These are phyloP conservation scores for Phalacrocorax brasilianus DNA, from an alignment of 2,113 vertebrate species.

Conservation along the genomic window DNA sequence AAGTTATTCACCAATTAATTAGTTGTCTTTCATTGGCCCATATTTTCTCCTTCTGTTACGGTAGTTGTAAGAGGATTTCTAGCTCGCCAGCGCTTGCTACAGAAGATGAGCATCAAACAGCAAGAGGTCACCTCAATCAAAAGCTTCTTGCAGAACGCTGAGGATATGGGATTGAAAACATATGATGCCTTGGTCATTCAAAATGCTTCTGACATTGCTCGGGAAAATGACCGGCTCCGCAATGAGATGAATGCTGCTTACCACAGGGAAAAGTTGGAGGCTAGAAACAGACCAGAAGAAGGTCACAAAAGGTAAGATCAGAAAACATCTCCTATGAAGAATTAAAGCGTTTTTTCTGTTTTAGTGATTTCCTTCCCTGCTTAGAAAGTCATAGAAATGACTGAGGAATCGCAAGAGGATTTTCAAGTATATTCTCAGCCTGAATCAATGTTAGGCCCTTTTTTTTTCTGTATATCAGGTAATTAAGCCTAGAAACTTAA, in stretches of 20 bases:
- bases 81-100: constrained; percentile 78
- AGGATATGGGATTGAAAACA: constrained; percentile 86
- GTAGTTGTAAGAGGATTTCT: constrained; percentile 90
- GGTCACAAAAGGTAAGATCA: constrained; percentile 76
- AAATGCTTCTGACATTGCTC: constrained; percentile 90
- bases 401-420: background rate
- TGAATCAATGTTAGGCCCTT: background rate
- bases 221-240: constrained; percentile 87
- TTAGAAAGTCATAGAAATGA: background rate
- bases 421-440: background rate
- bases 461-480: background rate
- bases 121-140: constrained; percentile 79
- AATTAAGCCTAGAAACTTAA: background rate
- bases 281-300: constrained; percentile 81
- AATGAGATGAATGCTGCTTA: constrained; percentile 74
- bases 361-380: background rate
- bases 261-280: constrained; percentile 79
- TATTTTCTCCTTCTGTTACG: constrained; percentile 24
- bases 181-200: constrained; percentile 92
- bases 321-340: background rate
- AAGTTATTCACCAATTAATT: background rate
- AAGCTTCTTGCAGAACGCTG: constrained; percentile 86
- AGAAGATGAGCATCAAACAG: constrained; percentile 74
- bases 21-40: background rate
- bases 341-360: background rate